Base-by-base conservation (phyloP, 2,888 invertebrate species). In the Caenorhabditis uteleia region DNA sequence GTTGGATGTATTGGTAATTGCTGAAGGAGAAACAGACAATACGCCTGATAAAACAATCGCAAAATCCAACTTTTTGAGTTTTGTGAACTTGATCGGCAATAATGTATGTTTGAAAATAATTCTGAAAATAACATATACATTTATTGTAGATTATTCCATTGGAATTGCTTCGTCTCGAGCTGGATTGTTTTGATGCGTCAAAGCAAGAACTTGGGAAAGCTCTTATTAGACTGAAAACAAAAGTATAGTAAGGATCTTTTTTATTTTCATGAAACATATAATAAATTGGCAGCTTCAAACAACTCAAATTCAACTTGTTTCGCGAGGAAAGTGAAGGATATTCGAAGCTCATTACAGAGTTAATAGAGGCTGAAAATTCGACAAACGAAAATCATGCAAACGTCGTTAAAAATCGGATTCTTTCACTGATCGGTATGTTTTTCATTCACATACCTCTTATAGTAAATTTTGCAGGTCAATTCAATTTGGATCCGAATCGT, bases 241-340 rank as follows among this genome's bases (percentile, higher is more conserved):
- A 70, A 40, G 50, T 80, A 18, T 80, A 77, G 77, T 79, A 36
- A 70, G 74, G 55, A 16, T 10, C 43, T 27, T 10, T 36, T 14
- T 39, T 20, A n/a, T 8, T 12, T 42, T 6, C 8, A 42, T 10
- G 6, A 10, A 7, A 6, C 36, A 36, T 6, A 42, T 8, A 29
- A 29, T 16, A 18, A n/a, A 6, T 23, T 25, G 26, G 16, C 85
- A 97, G 97, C 85, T 99, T 97, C 85, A 99, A 98, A 85, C 98
- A 99, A 85, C 90, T 95, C 79, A 97, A 99, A 83, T 99, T 95
- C 85, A 99, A 99, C 87, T 88, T 99, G 79, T 91, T 97, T 83
- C 89, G 98, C 51, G 98, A 99, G 86, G 98, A 99, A 87, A 94
- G 92, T 86, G 98, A 99, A 87, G 98, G 98, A 6, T 99, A 94